These are phyloP conservation scores for Cheilosia vernalis DNA, from an alignment of 2,888 invertebrate species.

Conservation along the genomic window DNA sequence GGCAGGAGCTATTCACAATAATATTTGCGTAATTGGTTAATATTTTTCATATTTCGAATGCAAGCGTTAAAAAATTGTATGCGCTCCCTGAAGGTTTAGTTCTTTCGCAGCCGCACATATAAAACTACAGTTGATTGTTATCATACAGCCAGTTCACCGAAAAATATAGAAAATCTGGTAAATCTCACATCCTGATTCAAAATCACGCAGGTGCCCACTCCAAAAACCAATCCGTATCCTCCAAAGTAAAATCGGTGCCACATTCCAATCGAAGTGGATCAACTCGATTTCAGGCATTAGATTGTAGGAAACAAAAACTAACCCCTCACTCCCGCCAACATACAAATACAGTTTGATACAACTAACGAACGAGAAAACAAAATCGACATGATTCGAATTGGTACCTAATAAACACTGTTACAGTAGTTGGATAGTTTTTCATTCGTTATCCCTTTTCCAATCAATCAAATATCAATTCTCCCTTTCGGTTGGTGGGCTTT, in stretches of 20 bases:
- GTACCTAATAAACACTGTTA: slow-evolving; percentile 27
- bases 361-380: neutral
- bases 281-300: slow-evolving; percentile 2
- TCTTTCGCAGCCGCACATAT: neutral
- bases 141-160: too few species aligned
- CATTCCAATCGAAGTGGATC: neutral
- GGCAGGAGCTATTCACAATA: neutral
- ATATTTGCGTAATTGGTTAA: neutral
- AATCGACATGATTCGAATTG: slow-evolving; percentile 20
- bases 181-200: too few species aligned
- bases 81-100: too few species aligned
- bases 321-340: neutral
- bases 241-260: neutral
- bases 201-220: neutral
- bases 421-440: slow-evolving; percentile 18
- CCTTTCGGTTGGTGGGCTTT: slow-evolving; percentile 1
- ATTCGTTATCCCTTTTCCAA: neutral
- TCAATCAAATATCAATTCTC: slow-evolving; percentile 40
- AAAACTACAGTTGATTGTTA: neutral
- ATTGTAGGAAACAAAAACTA: neutral
- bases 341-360: neutral
- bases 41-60: neutral
- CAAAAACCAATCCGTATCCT: neutral
- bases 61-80: neutral
- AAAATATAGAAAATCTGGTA: too few species aligned